Base-by-base conservation (phyloP, 1,140 invertebrate species). In the Dreissena polymorpha region DNA sequence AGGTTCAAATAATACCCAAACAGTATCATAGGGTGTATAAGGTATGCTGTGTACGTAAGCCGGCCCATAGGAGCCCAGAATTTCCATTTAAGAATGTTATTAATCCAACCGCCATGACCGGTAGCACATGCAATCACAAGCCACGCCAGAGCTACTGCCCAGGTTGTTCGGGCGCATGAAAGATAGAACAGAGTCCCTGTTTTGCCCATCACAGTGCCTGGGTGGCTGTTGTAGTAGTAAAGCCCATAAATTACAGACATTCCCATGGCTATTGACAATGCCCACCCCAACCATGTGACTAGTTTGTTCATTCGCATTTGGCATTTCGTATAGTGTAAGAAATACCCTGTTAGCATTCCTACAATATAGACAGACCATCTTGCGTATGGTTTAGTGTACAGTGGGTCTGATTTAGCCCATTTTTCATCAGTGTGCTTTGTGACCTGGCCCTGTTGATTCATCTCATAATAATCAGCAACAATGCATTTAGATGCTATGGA, bases 31-130 rank as follows among this genome's bases (percentile, higher is more conserved):
- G 93, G 90, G 93, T 98, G 97, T 21, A 98, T 95, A 50, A 98
- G 94, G 91, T 98, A 98, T 8, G 97, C 96, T 91, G 96, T 96
- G 92, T 97, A 98, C 2, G 97, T 97, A 39, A 98, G 94, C 70
- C 97, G 94, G 86, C 96, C 96, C 18, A 98, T 93, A 0, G 97
- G 97, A 86, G 97, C 95, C 69, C 97, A 94, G 0, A 96, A 94
- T 60, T 95, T 94, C 91, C 96, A 96, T 0, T 96, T 97, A 18
- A 98, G 93, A 27, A 97, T 92, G 0, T 94, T 95, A 63, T 95
- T 95, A 23, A 96, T 95, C 39, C 93, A 90, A 85, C 95, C 95
- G 95, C 79, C 79, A 51, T 73, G 64, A 25, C 70, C 69, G 3
- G 79, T 57, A 10, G 73, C 70, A 81, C 79, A 81, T 13, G 79